Evolutionary conservation across 1,140 invertebrate genomes (phyloP).

Genomic region (Apolygus lucorum): DNA sequence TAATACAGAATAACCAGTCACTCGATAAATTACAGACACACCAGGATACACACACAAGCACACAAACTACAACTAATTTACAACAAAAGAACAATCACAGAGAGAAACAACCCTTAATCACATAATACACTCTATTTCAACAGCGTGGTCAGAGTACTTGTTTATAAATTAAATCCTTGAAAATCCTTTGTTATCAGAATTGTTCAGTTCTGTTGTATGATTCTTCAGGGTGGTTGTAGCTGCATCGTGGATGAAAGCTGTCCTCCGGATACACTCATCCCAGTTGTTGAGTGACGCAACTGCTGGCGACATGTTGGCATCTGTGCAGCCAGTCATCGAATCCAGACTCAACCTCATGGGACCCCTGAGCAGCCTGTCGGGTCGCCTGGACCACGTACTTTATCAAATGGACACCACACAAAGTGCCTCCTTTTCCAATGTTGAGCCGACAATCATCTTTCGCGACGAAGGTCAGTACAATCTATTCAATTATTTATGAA

Average conservation of each 20-base stretch:
- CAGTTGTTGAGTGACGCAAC: slow-evolving; percentile 10
- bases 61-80: too few relatives aligned
- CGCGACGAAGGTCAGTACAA: slow-evolving; percentile 24
- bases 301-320: not conserved
- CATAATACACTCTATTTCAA: too few relatives aligned
- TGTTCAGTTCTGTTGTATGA: not conserved
- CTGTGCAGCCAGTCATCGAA: slow-evolving; percentile 14
- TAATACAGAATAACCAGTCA: too few relatives aligned
- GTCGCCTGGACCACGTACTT: slow-evolving; percentile 20
- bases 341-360: slow-evolving; percentile 1
- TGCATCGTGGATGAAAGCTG: slow-evolving; percentile 18
- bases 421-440: not conserved
- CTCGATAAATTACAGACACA: too few relatives aligned
- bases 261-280: slow-evolving; percentile 12
- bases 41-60: too few relatives aligned
- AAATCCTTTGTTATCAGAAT: not conserved
- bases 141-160: too few relatives aligned
- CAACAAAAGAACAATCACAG: too few relatives aligned
- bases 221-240: slow-evolving; percentile 16
- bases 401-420: slow-evolving; percentile 7
- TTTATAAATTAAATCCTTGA: too few relatives aligned
- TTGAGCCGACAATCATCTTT: slow-evolving; percentile 7
- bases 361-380: slow-evolving; percentile 11
- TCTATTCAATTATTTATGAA: too few relatives aligned
- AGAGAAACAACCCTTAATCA: too few relatives aligned